A percentile compares a stretch with the other conserved stretches of the same genome.
These are phyloP conservation scores for Calyptomena viridis DNA, from an alignment of 2,113 vertebrate species.

Conservation along the genomic window DNA sequence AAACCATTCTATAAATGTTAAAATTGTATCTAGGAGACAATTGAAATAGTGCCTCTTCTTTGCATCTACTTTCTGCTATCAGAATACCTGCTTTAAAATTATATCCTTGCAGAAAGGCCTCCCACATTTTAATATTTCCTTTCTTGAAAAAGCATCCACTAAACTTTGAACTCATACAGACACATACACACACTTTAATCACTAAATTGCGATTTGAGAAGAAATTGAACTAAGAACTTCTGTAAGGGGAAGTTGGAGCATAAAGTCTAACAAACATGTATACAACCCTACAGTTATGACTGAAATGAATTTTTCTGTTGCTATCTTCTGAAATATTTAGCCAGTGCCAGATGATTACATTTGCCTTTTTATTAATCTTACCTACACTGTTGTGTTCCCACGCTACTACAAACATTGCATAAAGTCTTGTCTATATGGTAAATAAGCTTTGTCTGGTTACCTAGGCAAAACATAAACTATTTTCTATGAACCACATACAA, in stretches of 20 bases:
- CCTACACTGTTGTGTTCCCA: background rate
- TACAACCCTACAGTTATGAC: background rate
- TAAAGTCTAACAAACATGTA: background rate
- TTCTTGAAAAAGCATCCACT: background rate
- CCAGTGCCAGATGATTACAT: background rate
- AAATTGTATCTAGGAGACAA: background rate
- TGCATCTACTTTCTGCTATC: background rate
- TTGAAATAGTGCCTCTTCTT: background rate
- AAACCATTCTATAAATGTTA: background rate
- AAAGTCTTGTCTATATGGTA: background rate
- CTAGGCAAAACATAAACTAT: background rate
- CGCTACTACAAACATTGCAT: background rate
- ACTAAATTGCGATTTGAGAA: background rate
- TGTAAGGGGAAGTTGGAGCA: background rate
- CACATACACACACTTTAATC: background rate
- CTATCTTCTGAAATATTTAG: background rate
- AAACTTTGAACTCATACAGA: background rate
- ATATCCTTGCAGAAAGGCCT: background rate
- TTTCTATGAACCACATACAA: background rate
- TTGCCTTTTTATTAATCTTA: constrained; percentile 13
- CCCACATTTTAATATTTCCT: background rate
- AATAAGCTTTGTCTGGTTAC: background rate
- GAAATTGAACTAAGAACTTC: background rate
- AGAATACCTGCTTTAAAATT: background rate
- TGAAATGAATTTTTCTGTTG: background rate